These are phyloP conservation scores for Chelonoidis abingdonii DNA, from an alignment of 2,113 vertebrate genomes.

Conservation along the genomic window DNA sequence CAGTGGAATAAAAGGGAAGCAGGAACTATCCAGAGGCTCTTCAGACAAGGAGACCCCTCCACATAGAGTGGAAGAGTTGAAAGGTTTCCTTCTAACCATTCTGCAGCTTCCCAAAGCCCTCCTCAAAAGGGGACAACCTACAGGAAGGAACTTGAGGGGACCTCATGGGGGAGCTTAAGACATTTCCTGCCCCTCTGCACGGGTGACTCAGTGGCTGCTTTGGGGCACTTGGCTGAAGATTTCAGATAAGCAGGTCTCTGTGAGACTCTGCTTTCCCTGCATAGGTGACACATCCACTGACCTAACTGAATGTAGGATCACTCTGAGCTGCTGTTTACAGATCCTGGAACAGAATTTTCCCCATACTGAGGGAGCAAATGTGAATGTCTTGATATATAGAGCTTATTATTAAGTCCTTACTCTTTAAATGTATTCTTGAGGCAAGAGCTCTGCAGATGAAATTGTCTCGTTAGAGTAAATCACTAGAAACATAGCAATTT, in stretches of 20 bases:
- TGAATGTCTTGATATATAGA: neutral
- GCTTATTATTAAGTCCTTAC: conserved; percentile 12
- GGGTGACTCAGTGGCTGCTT: neutral
- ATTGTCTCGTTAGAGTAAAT: neutral
- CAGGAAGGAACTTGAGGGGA: neutral
- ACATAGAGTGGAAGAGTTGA: neutral
- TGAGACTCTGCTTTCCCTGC: neutral
- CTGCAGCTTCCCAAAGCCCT: neutral
- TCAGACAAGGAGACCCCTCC: neutral
- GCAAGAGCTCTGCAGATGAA: neutral
- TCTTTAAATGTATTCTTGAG: conserved; percentile 17
- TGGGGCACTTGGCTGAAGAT: neutral
- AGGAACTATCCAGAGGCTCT: neutral
- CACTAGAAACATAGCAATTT: conserved; percentile 10
- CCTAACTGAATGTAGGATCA: neutral
- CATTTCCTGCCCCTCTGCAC: no score
- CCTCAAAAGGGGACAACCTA: neutral
- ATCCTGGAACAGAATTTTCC: neutral
- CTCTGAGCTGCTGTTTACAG: neutral
- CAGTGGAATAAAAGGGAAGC: fast-evolving
- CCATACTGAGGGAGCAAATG: neutral
- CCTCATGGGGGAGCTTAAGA: neutral
- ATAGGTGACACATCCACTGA: neutral
- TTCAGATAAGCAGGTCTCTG: neutral
- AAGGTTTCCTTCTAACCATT: neutral